A percentile compares a stretch with the other conserved stretches of the same genome.
Evolutionary conservation across 2,113 vertebrate genomes (phyloP).

Genomic region (Anoura caudifer): DNA sequence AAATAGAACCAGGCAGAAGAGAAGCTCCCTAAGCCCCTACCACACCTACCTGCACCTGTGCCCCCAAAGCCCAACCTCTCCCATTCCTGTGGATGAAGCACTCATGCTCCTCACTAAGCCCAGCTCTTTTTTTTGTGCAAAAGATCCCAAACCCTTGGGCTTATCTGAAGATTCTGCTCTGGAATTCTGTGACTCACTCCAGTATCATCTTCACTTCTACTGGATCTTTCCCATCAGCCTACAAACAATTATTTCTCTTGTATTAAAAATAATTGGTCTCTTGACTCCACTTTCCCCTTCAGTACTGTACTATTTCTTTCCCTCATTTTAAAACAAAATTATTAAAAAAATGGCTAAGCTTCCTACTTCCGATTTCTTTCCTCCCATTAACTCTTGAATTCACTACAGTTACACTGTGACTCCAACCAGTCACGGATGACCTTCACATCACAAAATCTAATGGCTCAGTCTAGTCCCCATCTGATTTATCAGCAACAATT

Average conservation of each 20-base stretch:
- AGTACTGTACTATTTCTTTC: neutral
- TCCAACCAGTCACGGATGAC: neutral
- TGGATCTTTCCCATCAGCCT: neutral
- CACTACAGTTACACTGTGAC: neutral
- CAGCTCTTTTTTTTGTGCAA: neutral
- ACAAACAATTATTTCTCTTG: neutral
- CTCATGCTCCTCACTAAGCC: neutral
- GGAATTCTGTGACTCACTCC: neutral
- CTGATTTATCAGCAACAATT: neutral
- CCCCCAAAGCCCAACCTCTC: neutral
- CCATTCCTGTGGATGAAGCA: neutral
- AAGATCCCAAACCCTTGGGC: neutral
- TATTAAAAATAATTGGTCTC: neutral
- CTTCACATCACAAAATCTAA: neutral
- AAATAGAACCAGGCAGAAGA: neutral
- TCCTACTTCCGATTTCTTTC: neutral
- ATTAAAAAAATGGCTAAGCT: neutral
- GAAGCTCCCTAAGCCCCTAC: neutral
- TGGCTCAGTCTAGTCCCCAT: neutral
- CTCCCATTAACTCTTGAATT: neutral
- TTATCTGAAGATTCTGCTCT: neutral
- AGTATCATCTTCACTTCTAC: neutral
- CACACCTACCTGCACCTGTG: neutral
- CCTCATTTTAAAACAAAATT: constrained; percentile 21
- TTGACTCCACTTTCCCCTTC: neutral